Conservation (phyloP, 2,113 vertebrate species). For the Murina feae region DNA sequence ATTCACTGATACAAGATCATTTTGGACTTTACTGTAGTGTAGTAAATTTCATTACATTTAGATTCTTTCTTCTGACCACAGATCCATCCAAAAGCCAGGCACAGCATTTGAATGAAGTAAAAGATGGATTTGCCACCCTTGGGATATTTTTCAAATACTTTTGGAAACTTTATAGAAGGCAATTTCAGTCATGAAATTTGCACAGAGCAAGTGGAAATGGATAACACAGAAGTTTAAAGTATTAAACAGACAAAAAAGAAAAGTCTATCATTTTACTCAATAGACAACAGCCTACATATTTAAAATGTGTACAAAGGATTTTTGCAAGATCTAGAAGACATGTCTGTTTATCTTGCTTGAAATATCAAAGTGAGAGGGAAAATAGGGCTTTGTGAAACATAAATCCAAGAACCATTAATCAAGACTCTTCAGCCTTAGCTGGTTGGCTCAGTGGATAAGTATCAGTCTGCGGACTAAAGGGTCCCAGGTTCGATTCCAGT, state of each 20-base stretch:
- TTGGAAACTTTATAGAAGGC: constrained; percentile 42
- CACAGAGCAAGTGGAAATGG: neutral
- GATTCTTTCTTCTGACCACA: constrained; percentile 6
- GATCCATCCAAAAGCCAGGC: constrained; percentile 30
- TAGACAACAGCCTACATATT: neutral
- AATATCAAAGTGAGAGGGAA: neutral
- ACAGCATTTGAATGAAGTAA: constrained; percentile 49
- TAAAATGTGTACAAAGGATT: neutral
- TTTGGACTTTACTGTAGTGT: neutral
- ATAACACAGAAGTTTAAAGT: neutral
- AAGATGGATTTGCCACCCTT: constrained; percentile 21
- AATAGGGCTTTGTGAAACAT: neutral
- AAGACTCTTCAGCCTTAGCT: neutral
- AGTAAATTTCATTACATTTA: constrained; percentile 2
- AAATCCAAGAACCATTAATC: neutral
- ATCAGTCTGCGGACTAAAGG: too few species aligned
- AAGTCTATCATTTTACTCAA: neutral
- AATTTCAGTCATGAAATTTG: constrained; percentile 54
- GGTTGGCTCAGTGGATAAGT: too few species aligned
- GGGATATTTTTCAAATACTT: constrained; percentile 51
- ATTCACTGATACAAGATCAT: neutral
- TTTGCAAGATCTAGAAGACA: neutral
- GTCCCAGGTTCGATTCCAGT: too few species aligned
- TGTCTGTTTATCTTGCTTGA: neutral
- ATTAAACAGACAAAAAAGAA: neutral